Evolutionary conservation across 2,888 invertebrate species (phyloP), one percentile per base, ranked within the genome.

Genomic region (Enoplolaimus lenunculus): DNA sequence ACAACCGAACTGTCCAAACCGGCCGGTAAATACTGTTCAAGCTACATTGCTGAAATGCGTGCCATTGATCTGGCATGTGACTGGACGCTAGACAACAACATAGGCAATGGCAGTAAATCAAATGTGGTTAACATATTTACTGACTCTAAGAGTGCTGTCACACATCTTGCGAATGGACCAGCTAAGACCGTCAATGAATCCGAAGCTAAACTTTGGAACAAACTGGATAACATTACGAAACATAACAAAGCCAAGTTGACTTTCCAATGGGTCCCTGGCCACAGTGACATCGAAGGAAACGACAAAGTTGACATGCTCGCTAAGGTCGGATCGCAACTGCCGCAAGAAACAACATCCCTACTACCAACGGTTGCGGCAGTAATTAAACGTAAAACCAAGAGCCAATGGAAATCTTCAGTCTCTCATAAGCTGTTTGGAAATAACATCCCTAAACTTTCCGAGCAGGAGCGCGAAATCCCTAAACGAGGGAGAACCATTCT

Each of bases 181-280:
- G 30, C 64, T 28, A 62, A 62, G 16, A 16, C 16, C 16, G 28
- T 16, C 13, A 13, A n/a, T 28, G 7, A 7, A 62, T 16, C 16
- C 7, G 64, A 31, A 62, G 28, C 7, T 30, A 31, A 16, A 7
- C 7, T 62, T n/a, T 62, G 64, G 64, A 13, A 3, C 7, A 62
- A 62, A 62, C n/a, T 62, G 16, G 13, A 16, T 7, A 62, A 62
- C 28, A 7, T 28, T 28, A 62, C 13, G 13, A 28, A 7, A 31
- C 7, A 16, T 7, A 26, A 21, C 21, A 7, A 7, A 62, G 7
- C 7, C 30, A 28, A 62, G 64, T n/a, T 62, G 7, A 28, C 29
- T 28, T 62, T 62, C 64, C 64, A 62, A 28, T 62, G n/a, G 64
- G 33, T 62, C 64, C 7, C 64, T 13, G 64, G 64, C 7, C 64